These are phyloP conservation scores for Euclidia mi DNA, from an alignment of 2,888 invertebrate genomes.

Conservation along the genomic window DNA sequence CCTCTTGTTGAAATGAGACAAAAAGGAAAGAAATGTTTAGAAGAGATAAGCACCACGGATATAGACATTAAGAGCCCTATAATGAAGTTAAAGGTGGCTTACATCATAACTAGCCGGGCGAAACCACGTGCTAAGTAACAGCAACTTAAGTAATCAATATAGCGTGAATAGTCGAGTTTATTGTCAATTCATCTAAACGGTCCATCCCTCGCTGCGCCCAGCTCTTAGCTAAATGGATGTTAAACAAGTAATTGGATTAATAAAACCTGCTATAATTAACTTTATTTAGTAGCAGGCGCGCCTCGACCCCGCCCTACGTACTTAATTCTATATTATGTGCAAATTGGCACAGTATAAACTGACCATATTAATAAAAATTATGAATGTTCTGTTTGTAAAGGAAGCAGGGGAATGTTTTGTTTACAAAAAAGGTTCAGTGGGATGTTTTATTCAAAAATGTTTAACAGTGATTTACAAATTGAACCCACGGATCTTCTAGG, in stretches of 20 bases:
- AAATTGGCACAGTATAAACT: neutral
- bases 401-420: too few relatives aligned
- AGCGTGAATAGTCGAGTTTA: slow-evolving; percentile 8
- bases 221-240: slow-evolving; percentile 28
- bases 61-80: too few relatives aligned
- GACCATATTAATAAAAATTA: neutral
- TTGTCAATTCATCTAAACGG: slow-evolving; percentile 11
- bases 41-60: too few relatives aligned
- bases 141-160: neutral
- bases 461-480: too few relatives aligned
- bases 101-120: too few relatives aligned
- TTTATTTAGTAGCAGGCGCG: slow-evolving; percentile 12
- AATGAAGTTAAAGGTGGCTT: too few relatives aligned
- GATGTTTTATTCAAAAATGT: too few relatives aligned
- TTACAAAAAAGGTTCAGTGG: too few relatives aligned
- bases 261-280: slow-evolving; percentile 34
- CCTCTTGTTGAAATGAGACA: too few relatives aligned
- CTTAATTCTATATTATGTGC: neutral
- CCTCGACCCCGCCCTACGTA: slow-evolving; percentile 17
- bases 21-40: too few relatives aligned
- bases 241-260: slow-evolving; percentile 42
- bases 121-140: neutral
- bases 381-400: too few relatives aligned
- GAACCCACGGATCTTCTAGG: too few relatives aligned
- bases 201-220: slow-evolving; percentile 26